Conservation (phyloP, 2,113 vertebrate genomes). For the Vimba vimba region DNA sequence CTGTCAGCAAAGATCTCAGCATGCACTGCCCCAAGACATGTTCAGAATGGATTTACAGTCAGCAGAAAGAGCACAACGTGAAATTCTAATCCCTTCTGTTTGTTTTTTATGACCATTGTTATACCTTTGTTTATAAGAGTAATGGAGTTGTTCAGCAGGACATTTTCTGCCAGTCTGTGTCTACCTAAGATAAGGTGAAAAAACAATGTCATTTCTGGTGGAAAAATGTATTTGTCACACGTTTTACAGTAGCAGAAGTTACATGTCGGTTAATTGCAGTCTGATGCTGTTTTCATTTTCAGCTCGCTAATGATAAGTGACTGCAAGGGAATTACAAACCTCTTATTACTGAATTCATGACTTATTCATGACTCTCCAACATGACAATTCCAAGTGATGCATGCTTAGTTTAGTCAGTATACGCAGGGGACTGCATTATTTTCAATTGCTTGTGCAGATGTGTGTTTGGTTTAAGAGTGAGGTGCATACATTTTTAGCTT, state of each 20-base stretch:
- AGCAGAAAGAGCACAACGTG: background rate
- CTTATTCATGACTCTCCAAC: conserved; percentile 69
- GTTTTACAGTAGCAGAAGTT: conserved; percentile 27
- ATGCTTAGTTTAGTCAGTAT: conserved; percentile 32
- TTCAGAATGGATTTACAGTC: conserved; percentile 18
- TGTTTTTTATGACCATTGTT: conserved; percentile 7
- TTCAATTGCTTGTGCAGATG: background rate
- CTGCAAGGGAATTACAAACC: conserved; percentile 63
- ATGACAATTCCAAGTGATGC: conserved; percentile 64
- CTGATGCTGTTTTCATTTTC: conserved; percentile 61
- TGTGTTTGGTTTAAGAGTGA: background rate
- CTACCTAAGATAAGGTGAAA: conserved; percentile 32
- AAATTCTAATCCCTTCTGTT: background rate
- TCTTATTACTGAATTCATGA: conserved; percentile 62
- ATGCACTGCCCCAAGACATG: conserved; percentile 23
- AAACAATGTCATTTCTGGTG: background rate
- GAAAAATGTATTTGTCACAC: conserved; percentile 24
- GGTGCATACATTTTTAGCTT: background rate
- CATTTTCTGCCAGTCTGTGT: conserved; percentile 28
- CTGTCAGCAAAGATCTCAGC: conserved; percentile 24
- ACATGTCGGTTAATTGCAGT: conserved; percentile 69
- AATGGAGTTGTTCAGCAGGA: conserved; percentile 22
- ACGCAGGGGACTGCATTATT: background rate
- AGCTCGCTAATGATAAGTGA: conserved; percentile 71
- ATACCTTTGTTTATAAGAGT: conserved; percentile 3